Evolutionary conservation across 2,113 vertebrate species (phyloP).

Genomic region (Chitala chitala): DNA sequence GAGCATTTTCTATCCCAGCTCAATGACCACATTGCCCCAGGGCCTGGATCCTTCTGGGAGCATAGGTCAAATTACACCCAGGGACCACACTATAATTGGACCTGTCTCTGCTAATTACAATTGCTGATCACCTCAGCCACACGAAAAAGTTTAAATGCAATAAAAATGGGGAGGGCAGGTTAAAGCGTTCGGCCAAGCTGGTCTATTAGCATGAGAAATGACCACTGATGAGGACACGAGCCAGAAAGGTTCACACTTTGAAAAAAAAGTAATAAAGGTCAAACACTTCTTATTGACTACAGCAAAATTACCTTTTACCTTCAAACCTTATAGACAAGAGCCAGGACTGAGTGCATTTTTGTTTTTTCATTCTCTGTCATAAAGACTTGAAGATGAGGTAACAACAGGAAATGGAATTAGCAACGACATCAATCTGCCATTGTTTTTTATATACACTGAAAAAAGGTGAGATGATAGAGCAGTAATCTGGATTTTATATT

Average conservation of each 20-base stretch:
- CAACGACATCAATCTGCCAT: constrained; percentile 16
- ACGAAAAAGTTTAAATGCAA: constrained; percentile 24
- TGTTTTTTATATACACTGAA: constrained; percentile 8
- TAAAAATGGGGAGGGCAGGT: not conserved
- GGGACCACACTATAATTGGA: constrained; percentile 34
- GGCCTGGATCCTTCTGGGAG: not conserved
- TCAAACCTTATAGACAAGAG: not conserved
- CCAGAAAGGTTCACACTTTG: constrained; percentile 15
- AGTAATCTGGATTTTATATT: constrained; percentile 21
- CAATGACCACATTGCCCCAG: not conserved
- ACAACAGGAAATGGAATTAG: constrained; percentile 19
- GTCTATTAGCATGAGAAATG: constrained; percentile 20
- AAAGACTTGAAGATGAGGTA: not conserved
- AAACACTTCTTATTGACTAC: not conserved
- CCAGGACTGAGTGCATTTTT: not conserved
- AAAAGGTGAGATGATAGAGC: not conserved
- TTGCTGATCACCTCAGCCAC: constrained; percentile 30
- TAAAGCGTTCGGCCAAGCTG: constrained; percentile 21
- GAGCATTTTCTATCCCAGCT: not conserved
- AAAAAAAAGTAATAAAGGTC: constrained; percentile 25
- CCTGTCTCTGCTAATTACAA: constrained; percentile 28
- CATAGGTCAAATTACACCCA: constrained; percentile 5
- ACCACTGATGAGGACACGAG: constrained; percentile 14
- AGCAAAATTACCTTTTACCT: not conserved
- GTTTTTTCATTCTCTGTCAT: not conserved